phyloP scores from a whole-genome alignment of 2,113 vertebrate species.

The Pseudonaja textilis region DNA sequence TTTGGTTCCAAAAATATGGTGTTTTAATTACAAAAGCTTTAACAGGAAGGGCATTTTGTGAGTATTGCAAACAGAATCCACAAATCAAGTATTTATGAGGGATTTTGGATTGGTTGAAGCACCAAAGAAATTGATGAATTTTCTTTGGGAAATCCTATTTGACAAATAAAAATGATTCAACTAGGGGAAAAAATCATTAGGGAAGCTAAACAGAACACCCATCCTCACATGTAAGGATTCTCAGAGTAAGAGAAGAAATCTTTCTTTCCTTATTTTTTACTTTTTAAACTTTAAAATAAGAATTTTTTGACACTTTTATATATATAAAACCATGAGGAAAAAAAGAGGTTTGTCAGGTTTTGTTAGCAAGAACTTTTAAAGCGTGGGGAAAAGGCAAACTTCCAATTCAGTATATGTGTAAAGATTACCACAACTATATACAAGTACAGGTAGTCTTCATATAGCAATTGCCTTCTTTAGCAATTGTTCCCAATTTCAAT shows the following conservation, averaged over 20 bases:
- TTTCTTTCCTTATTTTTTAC: neutral
- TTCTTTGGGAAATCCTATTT: neutral
- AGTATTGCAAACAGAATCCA: neutral
- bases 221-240: neutral
- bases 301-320: neutral
- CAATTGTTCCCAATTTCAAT: neutral
- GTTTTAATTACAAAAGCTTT: neutral
- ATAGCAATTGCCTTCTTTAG: neutral
- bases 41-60: neutral
- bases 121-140: neutral
- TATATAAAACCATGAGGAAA: neutral
- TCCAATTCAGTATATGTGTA: neutral
- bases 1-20: neutral
- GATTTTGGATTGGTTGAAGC: neutral
- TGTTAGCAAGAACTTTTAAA: neutral
- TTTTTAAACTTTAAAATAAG: neutral
- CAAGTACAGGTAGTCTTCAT: neutral
- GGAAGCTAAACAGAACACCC: neutral
- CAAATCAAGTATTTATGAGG: neutral
- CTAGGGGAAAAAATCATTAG: neutral
- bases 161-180: neutral
- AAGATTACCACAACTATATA: neutral
- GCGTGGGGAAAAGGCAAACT: neutral
- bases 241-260: neutral
- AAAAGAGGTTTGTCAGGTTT: neutral